phyloP scores from a whole-genome alignment of 1,140 invertebrate species.

The Monochamus saltuarius region DNA sequence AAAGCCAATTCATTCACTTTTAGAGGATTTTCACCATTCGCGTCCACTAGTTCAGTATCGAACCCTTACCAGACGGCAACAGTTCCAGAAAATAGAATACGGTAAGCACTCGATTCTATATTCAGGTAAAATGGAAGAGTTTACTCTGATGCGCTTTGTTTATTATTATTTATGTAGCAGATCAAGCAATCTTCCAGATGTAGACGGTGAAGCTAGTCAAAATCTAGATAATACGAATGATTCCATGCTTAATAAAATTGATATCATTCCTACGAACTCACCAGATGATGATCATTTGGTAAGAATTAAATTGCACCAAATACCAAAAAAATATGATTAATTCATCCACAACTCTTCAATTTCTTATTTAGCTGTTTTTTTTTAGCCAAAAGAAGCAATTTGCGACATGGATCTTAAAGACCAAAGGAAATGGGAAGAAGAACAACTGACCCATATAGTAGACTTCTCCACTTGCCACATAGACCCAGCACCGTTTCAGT shows the following conservation, averaged over 20 bases:
- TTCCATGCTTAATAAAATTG: conserved; percentile 29
- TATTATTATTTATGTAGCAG: conserved; percentile 56
- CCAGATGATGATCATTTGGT: conserved; percentile 89
- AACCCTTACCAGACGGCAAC: conserved; percentile 84
- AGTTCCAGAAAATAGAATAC: conserved; percentile 78
- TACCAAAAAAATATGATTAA: too few species aligned
- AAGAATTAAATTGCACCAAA: conserved; percentile 49
- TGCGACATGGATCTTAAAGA: conserved; percentile 93
- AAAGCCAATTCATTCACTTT: conserved; percentile 87
- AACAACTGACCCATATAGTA: conserved; percentile 80
- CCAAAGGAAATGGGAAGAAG: conserved; percentile 87
- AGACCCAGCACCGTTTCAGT: conserved; percentile 95
- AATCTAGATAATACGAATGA: conserved; percentile 32
- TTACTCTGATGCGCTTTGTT: background rate
- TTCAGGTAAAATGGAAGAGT: conserved; percentile 55
- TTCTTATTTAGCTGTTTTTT: background rate
- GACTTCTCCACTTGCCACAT: conserved; percentile 89
- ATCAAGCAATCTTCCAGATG: conserved; percentile 77
- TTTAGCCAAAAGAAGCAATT: conserved; percentile 80
- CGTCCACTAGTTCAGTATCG: conserved; percentile 64
- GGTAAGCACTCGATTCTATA: conserved; percentile 85
- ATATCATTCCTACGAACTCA: conserved; percentile 57
- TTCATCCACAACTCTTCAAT: too few species aligned
- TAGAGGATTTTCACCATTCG: conserved; percentile 67
- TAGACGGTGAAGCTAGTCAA: conserved; percentile 52